Percentiles rank a stretch among this genome's conserved stretches.
Evolutionary conservation across 23 tunicate species (phyloP).

Genomic region (Pegea sp.): DNA sequence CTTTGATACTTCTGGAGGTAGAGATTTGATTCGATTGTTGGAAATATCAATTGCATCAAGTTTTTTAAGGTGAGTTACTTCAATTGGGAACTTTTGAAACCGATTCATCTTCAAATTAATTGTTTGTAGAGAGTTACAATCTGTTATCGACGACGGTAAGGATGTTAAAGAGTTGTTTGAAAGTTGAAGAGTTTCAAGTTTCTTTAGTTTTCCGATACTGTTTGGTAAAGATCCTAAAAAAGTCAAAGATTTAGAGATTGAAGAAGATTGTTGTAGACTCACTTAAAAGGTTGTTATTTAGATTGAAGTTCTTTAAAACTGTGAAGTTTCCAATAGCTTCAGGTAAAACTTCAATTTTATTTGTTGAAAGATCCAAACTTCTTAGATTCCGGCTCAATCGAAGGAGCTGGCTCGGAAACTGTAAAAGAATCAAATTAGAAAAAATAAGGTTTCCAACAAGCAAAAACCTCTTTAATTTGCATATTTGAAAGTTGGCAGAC

Average conservation of each 20-base stretch:
- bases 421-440: too few relatives aligned
- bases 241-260: not conserved
- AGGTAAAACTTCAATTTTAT: slow-evolving; percentile 32
- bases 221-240: slow-evolving; percentile 12
- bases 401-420: too few relatives aligned
- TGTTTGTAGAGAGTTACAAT: slow-evolving; percentile 16
- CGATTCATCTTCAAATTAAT: slow-evolving; percentile 15
- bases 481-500: slow-evolving; percentile 50
- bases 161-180: slow-evolving; percentile 22
- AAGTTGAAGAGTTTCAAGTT: slow-evolving; percentile 38
- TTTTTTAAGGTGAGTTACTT: slow-evolving; percentile 17
- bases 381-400: slow-evolving; percentile 23
- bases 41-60: slow-evolving; percentile 37
- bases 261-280: slow-evolving; percentile 1
- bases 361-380: slow-evolving; percentile 36
- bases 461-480: slow-evolving; percentile 41
- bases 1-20: slow-evolving; percentile 18
- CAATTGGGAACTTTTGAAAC: slow-evolving; percentile 13
- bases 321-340: slow-evolving; percentile 49
- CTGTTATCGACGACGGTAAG: slow-evolving; percentile 20
- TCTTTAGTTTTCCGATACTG: slow-evolving; percentile 27
- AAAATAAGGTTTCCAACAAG: too few relatives aligned
- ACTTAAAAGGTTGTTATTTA: slow-evolving; percentile 37
- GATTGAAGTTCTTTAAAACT: slow-evolving; percentile 16
- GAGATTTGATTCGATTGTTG: slow-evolving; percentile 14